A percentile compares a stretch with the other conserved stretches of the same genome.
Evolutionary conservation across 64 coral and sea anemone genomes (phyloP).

Genomic region (Catalaphyllia jardinei): DNA sequence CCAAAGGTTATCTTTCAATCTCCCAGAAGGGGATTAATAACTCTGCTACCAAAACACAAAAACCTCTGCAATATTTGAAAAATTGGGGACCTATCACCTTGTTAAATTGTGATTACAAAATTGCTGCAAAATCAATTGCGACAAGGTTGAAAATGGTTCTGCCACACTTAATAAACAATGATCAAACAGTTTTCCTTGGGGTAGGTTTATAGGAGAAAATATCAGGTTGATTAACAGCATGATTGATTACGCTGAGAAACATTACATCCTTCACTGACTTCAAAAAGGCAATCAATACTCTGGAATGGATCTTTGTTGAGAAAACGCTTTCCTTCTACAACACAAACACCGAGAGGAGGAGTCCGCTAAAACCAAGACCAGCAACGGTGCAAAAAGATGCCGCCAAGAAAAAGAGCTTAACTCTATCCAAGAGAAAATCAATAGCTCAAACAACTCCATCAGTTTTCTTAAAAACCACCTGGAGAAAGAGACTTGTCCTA

Average conservation of each 20-base stretch:
- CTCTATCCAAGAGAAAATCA: too few species aligned
- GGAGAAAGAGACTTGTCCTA: too few species aligned
- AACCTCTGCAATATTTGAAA: not conserved
- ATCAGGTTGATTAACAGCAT: not conserved
- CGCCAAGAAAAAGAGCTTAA: too few species aligned
- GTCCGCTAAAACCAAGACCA: too few species aligned
- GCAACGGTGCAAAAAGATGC: too few species aligned
- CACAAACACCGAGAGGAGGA: too few species aligned
- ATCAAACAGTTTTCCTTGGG: not conserved
- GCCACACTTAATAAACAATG: not conserved
- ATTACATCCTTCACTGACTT: not conserved
- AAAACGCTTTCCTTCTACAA: conserved; percentile 3
- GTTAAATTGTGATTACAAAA: conserved; percentile 11
- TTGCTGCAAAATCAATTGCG: conserved; percentile 8
- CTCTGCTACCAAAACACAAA: conserved; percentile 7
- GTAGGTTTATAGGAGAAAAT: conserved; percentile 14
- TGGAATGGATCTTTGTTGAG: not conserved
- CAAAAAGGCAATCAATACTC: not conserved
- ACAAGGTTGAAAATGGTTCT: conserved; percentile 1
- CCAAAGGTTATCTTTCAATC: not conserved
- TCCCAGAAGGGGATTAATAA: conserved; percentile 8
- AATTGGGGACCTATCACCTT: conserved; percentile 11
- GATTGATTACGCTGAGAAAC: conserved; percentile 1
- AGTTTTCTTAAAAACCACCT: too few species aligned
- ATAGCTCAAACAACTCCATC: too few species aligned